A percentile compares a stretch with the other conserved stretches of the same genome.
Conservation (phyloP, 1,140 invertebrate species). For the Drosophila takahashii region DNA sequence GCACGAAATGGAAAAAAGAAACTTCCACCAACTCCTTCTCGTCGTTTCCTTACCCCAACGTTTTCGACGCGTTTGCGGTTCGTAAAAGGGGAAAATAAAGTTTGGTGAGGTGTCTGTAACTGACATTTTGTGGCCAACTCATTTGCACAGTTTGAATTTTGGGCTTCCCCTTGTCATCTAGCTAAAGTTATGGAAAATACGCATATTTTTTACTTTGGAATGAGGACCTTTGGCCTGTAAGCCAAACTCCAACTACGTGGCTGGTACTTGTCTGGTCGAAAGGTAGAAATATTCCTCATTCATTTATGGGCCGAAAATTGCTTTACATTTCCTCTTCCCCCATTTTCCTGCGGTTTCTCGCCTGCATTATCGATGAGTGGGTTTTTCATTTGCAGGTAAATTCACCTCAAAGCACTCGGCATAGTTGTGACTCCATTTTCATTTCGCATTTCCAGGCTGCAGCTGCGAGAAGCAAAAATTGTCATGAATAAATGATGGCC, state of each 20-base stretch:
- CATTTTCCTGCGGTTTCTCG: conserved; percentile 42
- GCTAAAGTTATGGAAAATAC: conserved; percentile 22
- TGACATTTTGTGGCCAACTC: conserved; percentile 80
- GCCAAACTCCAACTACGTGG: neutral
- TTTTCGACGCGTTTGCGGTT: conserved; percentile 58
- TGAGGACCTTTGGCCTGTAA: neutral
- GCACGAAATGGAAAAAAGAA: conserved; percentile 38
- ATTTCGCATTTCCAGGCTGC: conserved; percentile 41
- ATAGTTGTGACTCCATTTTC: conserved; percentile 50
- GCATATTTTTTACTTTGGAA: conserved; percentile 2
- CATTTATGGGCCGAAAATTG: conserved; percentile 48
- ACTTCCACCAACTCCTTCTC: conserved; percentile 21
- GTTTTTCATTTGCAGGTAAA: conserved; percentile 47
- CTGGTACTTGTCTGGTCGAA: conserved; percentile 5
- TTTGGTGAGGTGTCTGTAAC: conserved; percentile 36
- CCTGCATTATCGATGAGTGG: conserved; percentile 67
- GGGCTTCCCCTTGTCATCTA: neutral
- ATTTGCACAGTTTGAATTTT: conserved; percentile 58
- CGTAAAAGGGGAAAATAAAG: conserved; percentile 4
- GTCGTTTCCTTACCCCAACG: conserved; percentile 9
- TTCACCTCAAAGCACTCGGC: conserved; percentile 45
- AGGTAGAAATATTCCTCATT: conserved; percentile 30
- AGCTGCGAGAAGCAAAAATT: conserved; percentile 43
- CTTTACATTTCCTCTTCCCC: conserved; percentile 41
- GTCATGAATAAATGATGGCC: conserved; percentile 69